Base-by-base conservation (phyloP, 1,140 invertebrate genomes). In the Trissolcus basalis region DNA sequence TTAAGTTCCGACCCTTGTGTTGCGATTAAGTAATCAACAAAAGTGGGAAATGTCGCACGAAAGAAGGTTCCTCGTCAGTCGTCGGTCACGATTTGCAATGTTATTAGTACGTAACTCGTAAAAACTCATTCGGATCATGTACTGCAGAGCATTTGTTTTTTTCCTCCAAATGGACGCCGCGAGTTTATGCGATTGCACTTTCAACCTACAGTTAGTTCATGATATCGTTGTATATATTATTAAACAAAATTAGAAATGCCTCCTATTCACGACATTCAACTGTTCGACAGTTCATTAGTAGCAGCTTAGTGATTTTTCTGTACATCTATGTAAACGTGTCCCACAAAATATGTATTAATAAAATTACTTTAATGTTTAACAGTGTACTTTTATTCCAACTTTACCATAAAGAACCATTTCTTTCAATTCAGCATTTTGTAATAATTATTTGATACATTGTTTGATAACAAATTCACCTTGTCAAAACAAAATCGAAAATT, bases 291-390 rank as follows among this genome's bases (percentile, higher is more conserved):
- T 80, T 78, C 72, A 78, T 82, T 85, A 83, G 75, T 85, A 85
- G 81, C 82, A 75, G 79, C 80, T 81, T 82, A 83, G 67, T 82
- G 81, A 74, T 83, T 72, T 83, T 83, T 85, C 80, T 86, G 84
- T 87, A 87, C 84, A 85, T 86, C 84, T 80, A 86, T 86, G 85
- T 87, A 86, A 83, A 86, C 84, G 81, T 84, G 65, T 49, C 60
- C 80, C 81, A 82, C 79, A 56, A 83, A 44, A 79, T 80, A 82
- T 80, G 36, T 63, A 68, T 78, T 49, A 84, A 87, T 85, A 84
- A 85, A 87, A 82, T 82, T 84, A 86, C 80, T 86, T 85, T 86
- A 83, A 85, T 65, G 77, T 80, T 70, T 74, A 75, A 49, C 8
- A 39, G 12, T 44, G 8, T 44, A 44, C 12, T 13, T 39, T 39